Evolutionary conservation across 1,140 invertebrate species (phyloP), one percentile per base, ranked within the genome.

Genomic region (Drosophila sproati): DNA sequence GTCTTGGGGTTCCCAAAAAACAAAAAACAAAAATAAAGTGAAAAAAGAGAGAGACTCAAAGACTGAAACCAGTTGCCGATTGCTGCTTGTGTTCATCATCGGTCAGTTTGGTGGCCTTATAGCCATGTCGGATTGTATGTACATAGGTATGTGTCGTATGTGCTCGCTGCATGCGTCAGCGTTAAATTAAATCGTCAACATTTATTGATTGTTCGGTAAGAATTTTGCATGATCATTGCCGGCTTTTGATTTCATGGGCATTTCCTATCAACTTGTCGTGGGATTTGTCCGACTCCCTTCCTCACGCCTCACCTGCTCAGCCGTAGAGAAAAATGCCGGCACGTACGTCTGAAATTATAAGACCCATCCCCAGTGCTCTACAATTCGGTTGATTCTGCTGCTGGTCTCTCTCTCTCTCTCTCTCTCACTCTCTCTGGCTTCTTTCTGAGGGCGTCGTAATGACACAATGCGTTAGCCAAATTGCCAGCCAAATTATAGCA

Each of bases 191-290:
- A 76, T 74, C 71, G 80, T 89, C 80, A 88, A 82, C 68, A 77
- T 85, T 76, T 88, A 88, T 85, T 88, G 85, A 88, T 88, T 88
- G 79, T 89, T 77, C 39, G 62, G 59, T 50, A 45, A 52, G 57
- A 43, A 85, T 64, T 88, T 77, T 89, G 85, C 85, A 85, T 57
- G 75, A 78, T 88, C 85, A 88, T 78, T 85, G 86, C 80, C 85
- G 85, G 85, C 72, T 88, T 80, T 82, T 77, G 83, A 77, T 76
- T 80, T 68, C 73, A 52, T 64, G 73, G 55, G 69, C 77, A 88
- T 77, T 88, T 87, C 83, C 83, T 82, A 87, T 79, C 47, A 76
- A 69, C 72, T 77, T 73, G 74, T 73, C 69, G 66, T 88, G 76
- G 72, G 71, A 68, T 73, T 87, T 69, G 35, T 52, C 45, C n/a